phyloP scores from a whole-genome alignment of 1,140 invertebrate genomes.

The Aphaenogaster rudis region DNA sequence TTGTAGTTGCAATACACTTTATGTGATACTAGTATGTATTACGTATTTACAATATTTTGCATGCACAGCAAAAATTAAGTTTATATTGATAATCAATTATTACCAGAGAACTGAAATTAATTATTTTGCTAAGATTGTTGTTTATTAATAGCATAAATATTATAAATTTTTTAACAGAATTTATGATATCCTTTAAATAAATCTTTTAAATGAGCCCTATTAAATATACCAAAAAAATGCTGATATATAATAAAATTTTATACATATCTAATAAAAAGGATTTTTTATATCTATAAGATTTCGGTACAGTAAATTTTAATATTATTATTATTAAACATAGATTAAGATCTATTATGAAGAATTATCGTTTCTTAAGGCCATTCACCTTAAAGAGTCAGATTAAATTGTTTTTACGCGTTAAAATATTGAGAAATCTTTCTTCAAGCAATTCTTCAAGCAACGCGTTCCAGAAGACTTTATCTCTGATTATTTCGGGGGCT shows the following conservation, averaged over 20 bases:
- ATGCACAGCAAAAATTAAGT: not conserved
- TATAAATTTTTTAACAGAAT: not conserved
- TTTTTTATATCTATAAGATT: not conserved
- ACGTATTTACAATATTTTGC: not conserved
- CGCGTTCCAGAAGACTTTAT: not conserved
- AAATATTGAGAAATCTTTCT: not conserved
- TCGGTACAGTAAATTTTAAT: not conserved
- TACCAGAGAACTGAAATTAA: not conserved
- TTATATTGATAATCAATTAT: not conserved
- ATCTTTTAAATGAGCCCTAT: not conserved
- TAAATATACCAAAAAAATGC: not conserved
- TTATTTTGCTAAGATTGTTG: not conserved
- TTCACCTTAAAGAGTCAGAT: not conserved
- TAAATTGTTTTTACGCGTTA: not conserved
- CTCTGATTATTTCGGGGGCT: slow-evolving; percentile 25
- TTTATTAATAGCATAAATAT: not conserved
- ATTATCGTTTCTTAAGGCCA: not conserved
- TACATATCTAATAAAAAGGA: not conserved
- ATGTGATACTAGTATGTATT: not conserved
- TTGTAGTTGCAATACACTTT: not conserved
- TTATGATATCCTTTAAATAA: too few species aligned
- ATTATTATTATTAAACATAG: not conserved
- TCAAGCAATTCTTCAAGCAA: not conserved
- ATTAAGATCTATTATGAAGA: not conserved
- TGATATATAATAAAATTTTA: not conserved